Evolutionary conservation across 2,797 vertebrate genomes (phyloP).

Genomic region (Psittacula derbiana): DNA sequence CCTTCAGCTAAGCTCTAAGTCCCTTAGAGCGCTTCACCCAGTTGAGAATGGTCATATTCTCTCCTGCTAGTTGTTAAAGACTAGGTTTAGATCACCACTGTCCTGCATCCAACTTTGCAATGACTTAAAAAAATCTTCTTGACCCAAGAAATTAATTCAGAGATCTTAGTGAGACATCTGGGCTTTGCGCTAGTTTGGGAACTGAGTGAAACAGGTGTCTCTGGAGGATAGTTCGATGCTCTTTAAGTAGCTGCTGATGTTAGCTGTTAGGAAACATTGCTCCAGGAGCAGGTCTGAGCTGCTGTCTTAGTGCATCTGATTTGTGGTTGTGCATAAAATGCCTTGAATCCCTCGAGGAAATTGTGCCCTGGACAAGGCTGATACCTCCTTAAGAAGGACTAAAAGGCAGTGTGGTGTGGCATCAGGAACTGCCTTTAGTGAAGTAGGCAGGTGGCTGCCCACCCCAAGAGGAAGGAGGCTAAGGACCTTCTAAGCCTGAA

Average conservation of each 20-base stretch:
- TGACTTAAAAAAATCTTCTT: not conserved
- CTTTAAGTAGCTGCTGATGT: accelerated
- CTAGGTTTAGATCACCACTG: not conserved
- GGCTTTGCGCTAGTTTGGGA: not conserved
- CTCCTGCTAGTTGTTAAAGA: accelerated
- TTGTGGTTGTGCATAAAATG: not conserved
- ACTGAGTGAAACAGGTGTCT: not conserved
- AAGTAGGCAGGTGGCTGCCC: not conserved
- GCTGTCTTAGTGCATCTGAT: not conserved
- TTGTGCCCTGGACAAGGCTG: not conserved
- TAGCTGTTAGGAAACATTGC: not conserved
- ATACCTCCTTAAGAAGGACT: not conserved
- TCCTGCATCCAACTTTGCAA: not conserved
- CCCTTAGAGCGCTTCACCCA: not conserved
- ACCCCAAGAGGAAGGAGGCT: not conserved
- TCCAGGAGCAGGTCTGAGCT: not conserved
- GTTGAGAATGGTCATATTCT: not conserved
- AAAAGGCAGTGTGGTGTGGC: not conserved
- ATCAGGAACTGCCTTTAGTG: not conserved
- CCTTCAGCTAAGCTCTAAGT: too few relatives aligned
- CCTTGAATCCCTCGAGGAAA: not conserved
- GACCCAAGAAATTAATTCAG: not conserved
- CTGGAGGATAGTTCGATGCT: not conserved
- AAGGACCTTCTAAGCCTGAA: not conserved
- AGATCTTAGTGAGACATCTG: not conserved